Base-by-base conservation (phyloP, 2,113 vertebrate genomes). In the Oreotrochilus melanogaster region DNA sequence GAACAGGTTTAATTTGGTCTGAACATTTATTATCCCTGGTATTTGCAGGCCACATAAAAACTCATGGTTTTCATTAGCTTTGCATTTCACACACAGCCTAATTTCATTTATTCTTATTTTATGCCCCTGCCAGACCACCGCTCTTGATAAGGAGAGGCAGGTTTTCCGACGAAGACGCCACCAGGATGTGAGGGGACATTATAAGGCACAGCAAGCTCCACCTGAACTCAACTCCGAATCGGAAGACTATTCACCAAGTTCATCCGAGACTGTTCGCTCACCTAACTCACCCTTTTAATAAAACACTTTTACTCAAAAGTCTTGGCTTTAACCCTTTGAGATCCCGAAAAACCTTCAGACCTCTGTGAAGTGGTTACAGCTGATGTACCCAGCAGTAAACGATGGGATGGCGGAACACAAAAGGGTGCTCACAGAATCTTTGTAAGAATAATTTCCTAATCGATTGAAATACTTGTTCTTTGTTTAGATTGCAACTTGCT, bases 91-190 rank as follows among this genome's bases (percentile, higher is more conserved):
- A 95, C 97, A 85, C 91, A 92, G 97, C 97, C 97, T 98, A 98
- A 98, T 98, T 98, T 98, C 96, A 95, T 97, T 98, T 97, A 98
- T 98, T 98, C 96, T 98, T 96, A 97, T 98, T 98, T 98, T 98
- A 98, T 98, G 98, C 98, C 98, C 98, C 98, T 97, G 98, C 97
- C 98, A 99, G 99, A 99, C 98, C 99, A 99, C 99, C 98, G 98
- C 99, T 99, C 99, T 99, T 99, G 99, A 99, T 99, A 99, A 99
- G 98, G 99, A 99, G 99, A 99, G 99, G 99, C 99, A 99, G 98
- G 98, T 99, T 99, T 99, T 99, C 99, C 96, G 98, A 99, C 98
- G 98, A 99, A 99, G 99, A 99, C 98, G 98, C 98, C 96, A 99
- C 98, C 98, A 98, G 98, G 99, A 99, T 99, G 99, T 99, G 97